Conservation (phyloP, 2,113 vertebrate species). For the Podarcis raffonei region DNA sequence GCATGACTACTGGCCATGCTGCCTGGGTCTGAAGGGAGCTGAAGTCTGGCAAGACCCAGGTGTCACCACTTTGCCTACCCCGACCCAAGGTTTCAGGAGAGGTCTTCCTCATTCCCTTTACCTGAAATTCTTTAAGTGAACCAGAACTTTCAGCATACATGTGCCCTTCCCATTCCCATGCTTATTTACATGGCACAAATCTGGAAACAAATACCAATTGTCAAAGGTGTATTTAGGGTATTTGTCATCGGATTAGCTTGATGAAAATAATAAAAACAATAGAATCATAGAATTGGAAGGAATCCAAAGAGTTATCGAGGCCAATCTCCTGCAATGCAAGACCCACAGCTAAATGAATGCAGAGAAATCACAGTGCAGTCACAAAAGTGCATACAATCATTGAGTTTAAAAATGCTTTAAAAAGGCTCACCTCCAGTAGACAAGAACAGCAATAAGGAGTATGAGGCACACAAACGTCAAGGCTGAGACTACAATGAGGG, state of each 20-base stretch:
- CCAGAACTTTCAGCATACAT: background rate
- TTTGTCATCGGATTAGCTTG: background rate
- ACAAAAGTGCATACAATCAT: constrained; percentile 27
- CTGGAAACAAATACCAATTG: background rate
- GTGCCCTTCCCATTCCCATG: background rate
- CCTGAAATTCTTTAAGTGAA: background rate
- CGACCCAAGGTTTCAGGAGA: background rate
- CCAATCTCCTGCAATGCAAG: no score
- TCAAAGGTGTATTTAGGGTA: background rate
- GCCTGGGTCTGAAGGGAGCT: background rate
- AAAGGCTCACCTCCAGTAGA: constrained; percentile 92
- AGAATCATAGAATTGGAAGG: no score
- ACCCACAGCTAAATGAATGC: background rate
- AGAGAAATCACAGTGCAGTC: constrained; percentile 4
- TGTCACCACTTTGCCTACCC: background rate
- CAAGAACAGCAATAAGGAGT: constrained; percentile 92
- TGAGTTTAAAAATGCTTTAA: background rate
- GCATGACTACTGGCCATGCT: background rate
- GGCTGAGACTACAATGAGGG: constrained; percentile 94
- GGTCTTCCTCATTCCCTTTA: no score
- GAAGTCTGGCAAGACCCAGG: background rate
- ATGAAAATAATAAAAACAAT: background rate
- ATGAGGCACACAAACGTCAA: constrained; percentile 96
- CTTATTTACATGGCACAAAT: constrained; percentile 29
- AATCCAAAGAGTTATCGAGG: no score